These are phyloP conservation scores for Bombus ignitus DNA, from an alignment of 1,140 invertebrate genomes.

Conservation along the genomic window DNA sequence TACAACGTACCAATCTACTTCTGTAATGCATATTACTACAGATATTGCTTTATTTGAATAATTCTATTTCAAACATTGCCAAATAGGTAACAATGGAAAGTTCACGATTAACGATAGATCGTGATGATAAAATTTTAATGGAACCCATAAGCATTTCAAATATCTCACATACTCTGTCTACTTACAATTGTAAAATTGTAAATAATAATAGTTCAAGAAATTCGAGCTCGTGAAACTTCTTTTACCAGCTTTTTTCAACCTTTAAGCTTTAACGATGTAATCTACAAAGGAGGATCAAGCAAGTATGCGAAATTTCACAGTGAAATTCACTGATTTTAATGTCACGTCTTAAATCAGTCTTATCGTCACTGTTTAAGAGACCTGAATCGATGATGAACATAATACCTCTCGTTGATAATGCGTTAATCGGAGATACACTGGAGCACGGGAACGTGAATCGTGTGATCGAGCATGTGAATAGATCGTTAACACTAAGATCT, in stretches of 20 bases:
- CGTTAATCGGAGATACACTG: constrained; percentile 20
- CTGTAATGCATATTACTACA: too few relatives aligned
- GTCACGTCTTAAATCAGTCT: too few relatives aligned
- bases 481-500: constrained; percentile 43
- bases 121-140: neutral
- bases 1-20: too few relatives aligned
- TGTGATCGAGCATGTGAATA: constrained; percentile 26
- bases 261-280: neutral
- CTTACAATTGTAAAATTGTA: too few relatives aligned
- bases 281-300: neutral
- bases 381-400: neutral
- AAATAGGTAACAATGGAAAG: neutral
- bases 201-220: too few relatives aligned
- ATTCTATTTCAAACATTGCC: neutral
- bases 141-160: neutral
- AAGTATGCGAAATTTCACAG: neutral
- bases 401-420: neutral
- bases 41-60: too few relatives aligned
- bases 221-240: too few relatives aligned
- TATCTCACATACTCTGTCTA: too few relatives aligned
- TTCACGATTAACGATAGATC: neutral
- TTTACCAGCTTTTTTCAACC: neutral
- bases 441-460: constrained; percentile 40
- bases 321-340: neutral
- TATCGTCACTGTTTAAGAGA: neutral